Evolutionary conservation across 2,797 vertebrate species (phyloP).

Genomic region (Euphonia xanthogaster): DNA sequence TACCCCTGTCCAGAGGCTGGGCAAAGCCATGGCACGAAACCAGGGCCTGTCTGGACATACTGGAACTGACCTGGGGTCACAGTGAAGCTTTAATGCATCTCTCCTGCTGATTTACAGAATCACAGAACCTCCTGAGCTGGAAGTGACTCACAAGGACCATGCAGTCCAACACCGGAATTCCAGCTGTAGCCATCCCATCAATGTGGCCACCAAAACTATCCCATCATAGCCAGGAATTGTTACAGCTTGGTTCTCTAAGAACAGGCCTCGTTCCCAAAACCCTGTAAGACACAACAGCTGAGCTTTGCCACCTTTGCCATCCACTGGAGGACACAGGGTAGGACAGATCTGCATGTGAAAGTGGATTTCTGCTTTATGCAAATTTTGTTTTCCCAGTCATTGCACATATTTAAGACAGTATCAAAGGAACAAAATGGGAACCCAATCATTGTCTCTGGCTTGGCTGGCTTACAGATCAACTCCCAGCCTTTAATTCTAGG

Average conservation of each 20-base stretch:
- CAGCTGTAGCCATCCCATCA: neutral
- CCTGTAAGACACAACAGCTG: neutral
- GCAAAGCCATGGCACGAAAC: rapidly evolving
- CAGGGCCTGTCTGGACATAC: neutral
- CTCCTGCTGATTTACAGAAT: neutral
- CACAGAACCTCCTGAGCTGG: neutral
- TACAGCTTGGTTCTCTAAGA: neutral
- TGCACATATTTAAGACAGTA: neutral
- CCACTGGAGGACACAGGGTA: neutral
- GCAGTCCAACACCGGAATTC: neutral
- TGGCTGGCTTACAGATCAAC: constrained; percentile 31
- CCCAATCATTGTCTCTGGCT: neutral
- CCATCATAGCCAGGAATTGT: neutral
- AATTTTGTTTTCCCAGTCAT: neutral
- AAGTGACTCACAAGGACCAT: neutral
- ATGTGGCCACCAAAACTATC: neutral
- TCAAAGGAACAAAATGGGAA: constrained; percentile 44
- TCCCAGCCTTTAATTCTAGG: constrained; percentile 50
- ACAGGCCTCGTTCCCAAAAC: neutral
- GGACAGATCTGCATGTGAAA: neutral
- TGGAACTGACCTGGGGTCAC: neutral
- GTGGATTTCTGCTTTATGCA: neutral
- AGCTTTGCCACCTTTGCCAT: neutral
- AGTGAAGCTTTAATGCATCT: neutral
- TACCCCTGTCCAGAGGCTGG: neutral